Conservation (phyloP, 2,888 invertebrate species). For the Catocala sponsa region DNA sequence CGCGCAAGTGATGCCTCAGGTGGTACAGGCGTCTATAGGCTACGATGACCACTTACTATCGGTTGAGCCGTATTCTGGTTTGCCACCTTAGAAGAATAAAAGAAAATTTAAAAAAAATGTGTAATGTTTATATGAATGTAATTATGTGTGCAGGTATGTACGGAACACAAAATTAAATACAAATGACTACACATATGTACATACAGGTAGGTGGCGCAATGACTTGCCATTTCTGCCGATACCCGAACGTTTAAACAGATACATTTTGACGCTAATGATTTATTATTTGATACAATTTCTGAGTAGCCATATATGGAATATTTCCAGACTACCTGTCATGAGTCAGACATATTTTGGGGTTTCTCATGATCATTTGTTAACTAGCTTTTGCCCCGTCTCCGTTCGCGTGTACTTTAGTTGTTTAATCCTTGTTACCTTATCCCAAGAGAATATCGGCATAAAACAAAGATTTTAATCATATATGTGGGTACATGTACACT, state of each 20-base stretch:
- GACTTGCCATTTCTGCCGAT: constrained; percentile 43
- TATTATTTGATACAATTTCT: constrained; percentile 60
- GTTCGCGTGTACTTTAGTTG: no score
- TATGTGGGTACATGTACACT: no score
- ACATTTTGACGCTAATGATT: constrained; percentile 70
- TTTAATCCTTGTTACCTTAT: no score
- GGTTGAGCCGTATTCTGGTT: no score
- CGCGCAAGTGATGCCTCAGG: no score
- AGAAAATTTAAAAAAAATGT: no score
- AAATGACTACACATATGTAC: constrained; percentile 3
- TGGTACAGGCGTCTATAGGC: no score
- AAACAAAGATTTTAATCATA: no score
- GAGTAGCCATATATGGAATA: constrained; percentile 25
- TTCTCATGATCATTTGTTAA: constrained; percentile 10
- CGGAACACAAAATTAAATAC: constrained; percentile 33
- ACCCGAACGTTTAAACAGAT: constrained; percentile 29
- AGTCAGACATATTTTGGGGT: constrained; percentile 9
- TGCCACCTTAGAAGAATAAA: no score
- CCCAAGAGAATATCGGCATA: no score
- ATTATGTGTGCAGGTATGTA: constrained; percentile 13
- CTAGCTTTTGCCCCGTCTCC: background rate
- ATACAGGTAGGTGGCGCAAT: constrained; percentile 44
- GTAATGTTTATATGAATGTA: no score
- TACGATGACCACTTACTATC: no score
- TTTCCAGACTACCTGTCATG: constrained; percentile 13